Base-by-base conservation (phyloP, 1,140 invertebrate genomes). In the Schlechtendalia chinensis region DNA sequence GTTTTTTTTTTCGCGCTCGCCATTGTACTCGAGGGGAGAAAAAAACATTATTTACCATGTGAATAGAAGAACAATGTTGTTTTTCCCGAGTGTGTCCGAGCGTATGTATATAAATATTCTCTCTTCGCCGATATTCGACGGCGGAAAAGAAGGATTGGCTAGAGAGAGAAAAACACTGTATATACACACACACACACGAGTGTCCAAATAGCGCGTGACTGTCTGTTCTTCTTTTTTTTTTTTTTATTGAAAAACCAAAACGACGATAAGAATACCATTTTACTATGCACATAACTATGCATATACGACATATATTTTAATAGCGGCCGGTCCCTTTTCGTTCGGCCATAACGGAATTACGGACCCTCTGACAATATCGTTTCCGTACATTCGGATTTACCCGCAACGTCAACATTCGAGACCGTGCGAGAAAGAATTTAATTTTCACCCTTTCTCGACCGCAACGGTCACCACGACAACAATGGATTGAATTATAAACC, bases 31-130 rank as follows among this genome's bases (percentile, higher is more conserved):
- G 53, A 8, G 3, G 32, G 8, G 32, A 39, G 8, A 58, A 75
- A 75, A 75, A 58, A 75, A 75, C 29, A 58, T 56, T 75, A 75
- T 75, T 75, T 75, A 75, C 72, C 53, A 75, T 58, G 53, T 32
- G 72, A 56, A 75, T 75, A 75, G 53, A 56, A 58, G 27, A 39
- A 56, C 69, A 29, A 72, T 19, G 69, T 72, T 75, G 29, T 39
- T 58, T 71, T 27, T 69, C 39, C 65, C 32, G 27, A 69, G 65
- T 24, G n/a, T 47, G 39, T 69, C 32, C 39, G 65, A 69, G 65
- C 8, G 32, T 39, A 39, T 39, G 8, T 39, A 8, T 39, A n/a
- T n/a, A n/a, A n/a, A 69, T 47, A 19, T 67, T 22, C 65, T 24
- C n/a, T 22, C 39, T 22, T 47, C 17, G 29, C 27, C 27, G n/a